These are phyloP conservation scores for Diogma glabrata DNA, from an alignment of 2,888 invertebrate species.

Conservation along the genomic window DNA sequence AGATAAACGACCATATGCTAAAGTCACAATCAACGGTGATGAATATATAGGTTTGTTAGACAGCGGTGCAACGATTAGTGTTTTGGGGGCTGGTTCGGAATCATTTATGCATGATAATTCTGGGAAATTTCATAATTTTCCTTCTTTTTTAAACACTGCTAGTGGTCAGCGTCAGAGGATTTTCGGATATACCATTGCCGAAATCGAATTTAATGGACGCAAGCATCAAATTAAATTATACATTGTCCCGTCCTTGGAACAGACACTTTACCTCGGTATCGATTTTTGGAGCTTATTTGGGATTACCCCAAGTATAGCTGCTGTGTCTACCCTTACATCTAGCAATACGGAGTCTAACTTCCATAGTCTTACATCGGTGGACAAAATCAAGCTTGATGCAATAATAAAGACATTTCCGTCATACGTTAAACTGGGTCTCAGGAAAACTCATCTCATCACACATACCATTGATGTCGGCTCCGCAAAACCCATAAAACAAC, in stretches of 20 bases:
- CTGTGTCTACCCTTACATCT: background rate
- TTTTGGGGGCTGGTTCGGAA: no score
- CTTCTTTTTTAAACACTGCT: no score
- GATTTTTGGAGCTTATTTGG: background rate
- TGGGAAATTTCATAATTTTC: no score
- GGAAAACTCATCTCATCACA: slow-evolving; percentile 16
- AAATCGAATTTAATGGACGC: background rate
- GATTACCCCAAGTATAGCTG: background rate
- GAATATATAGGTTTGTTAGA: no score
- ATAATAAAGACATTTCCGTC: background rate
- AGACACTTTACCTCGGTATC: background rate
- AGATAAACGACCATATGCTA: no score
- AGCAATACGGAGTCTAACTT: background rate
- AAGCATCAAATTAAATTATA: background rate
- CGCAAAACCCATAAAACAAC: slow-evolving; percentile 16
- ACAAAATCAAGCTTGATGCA: background rate
- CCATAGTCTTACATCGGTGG: background rate
- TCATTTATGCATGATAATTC: no score
- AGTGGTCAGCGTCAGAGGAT: background rate
- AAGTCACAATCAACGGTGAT: no score
- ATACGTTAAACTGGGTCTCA: slow-evolving; percentile 2
- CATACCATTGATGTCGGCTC: slow-evolving; percentile 18
- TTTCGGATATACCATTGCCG: background rate
- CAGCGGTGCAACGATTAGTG: no score
- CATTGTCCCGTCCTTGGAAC: background rate